Base-by-base conservation (phyloP, 2,797 vertebrate species). In the Sebastes paucispinis region DNA sequence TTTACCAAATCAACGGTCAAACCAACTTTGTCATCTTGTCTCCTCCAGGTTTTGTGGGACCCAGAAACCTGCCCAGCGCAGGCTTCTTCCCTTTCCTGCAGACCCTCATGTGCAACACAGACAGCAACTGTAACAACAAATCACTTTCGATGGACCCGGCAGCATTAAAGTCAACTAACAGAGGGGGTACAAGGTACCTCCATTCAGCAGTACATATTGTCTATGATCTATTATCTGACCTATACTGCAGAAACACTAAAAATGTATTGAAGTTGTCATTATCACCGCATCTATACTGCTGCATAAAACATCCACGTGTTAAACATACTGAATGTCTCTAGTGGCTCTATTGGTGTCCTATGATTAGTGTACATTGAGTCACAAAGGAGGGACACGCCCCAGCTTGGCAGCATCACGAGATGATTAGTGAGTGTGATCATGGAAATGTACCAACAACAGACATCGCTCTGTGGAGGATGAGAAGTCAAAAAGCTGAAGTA, bases 11-110 rank as follows among this genome's bases (percentile, higher is more conserved):
- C 2, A 2, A 70, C 8, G 16, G 43, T 47, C 43, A 47, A 47
- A 47, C 43, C 20, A 18, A n/a, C 39, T 67, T 47, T 70, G 8
- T 79, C 13, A 6, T 36, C 16, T 64, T 39, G 20, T 87, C 34
- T 79, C 54, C 69, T 84, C n/a, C 70, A 96, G 96, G 96, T 80
- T 95, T 95, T 75, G 95, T 93, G 50, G 92, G 81, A 24, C 95
- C 96, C 1, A 80, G 94, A 64, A 96, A 96, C 82, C 94, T 96
- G 4, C 96, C 96, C 12, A 96, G 96, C 75, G 52, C 95, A 0
- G 96, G 96, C 1, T 95, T 96, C 82, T 96, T 96, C 84, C 96
- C 96, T 27, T 96, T 96, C 89, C 91, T 96, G 50, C 95, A 96
- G 90, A 96, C 96, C 5, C 93, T 96, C 47, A 93, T 96, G 93